phyloP scores from a whole-genome alignment of 2,797 vertebrate species.

The Arnoldichthys spilopterus region DNA sequence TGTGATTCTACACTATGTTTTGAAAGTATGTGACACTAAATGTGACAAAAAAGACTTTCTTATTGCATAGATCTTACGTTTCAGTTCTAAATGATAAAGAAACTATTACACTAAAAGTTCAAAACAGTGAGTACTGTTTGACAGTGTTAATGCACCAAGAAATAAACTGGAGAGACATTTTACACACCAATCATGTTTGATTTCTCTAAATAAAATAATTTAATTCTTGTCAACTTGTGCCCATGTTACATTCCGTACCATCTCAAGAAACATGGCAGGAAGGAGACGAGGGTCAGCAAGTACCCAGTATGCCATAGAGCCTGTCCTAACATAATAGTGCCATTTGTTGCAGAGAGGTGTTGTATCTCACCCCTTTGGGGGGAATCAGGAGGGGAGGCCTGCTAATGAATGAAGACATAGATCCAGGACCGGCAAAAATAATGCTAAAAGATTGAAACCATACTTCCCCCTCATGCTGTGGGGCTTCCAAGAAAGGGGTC shows the following conservation, averaged over 20 bases:
- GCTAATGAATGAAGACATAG: constrained; percentile 30
- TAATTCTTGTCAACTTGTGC: background rate
- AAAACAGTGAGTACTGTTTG: no score
- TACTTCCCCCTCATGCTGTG: background rate
- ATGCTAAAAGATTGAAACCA: constrained; percentile 3
- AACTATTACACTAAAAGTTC: no score
- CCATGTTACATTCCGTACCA: constrained; percentile 20
- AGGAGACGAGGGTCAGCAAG: constrained; percentile 33
- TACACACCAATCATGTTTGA: no score
- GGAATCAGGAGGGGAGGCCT: constrained; percentile 14
- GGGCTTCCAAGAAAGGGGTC: constrained; percentile 29
- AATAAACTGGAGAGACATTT: no score
- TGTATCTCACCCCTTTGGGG: constrained; percentile 67
- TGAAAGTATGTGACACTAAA: no score
- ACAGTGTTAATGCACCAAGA: no score
- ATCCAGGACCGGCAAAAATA: constrained; percentile 1
- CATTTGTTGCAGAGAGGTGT: constrained; percentile 67
- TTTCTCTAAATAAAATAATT: no score
- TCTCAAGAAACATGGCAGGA: constrained; percentile 29
- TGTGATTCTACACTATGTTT: no score
- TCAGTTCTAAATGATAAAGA: no score
- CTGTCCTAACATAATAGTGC: constrained; percentile 65
- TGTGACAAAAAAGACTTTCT: no score
- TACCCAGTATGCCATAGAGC: constrained; percentile 64
- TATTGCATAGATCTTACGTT: no score